phyloP scores from a whole-genome alignment of 1,140 invertebrate species.

The Samia ricini region DNA sequence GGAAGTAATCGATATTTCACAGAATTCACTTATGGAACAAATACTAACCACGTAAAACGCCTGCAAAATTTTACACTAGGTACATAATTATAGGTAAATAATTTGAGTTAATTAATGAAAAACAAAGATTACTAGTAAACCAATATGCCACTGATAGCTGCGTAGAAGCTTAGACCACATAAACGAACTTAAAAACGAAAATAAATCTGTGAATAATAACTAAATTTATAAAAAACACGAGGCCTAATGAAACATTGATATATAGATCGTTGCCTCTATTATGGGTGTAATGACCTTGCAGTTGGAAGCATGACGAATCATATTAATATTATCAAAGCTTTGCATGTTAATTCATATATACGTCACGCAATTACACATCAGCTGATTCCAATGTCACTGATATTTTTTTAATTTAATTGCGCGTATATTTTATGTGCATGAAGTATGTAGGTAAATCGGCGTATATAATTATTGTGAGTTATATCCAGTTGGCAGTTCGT shows the following conservation, averaged over 20 bases:
- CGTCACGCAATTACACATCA: slow-evolving; percentile 1
- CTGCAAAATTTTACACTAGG: too few species aligned
- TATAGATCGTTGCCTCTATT: neutral
- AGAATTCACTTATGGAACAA: too few species aligned
- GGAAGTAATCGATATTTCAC: too few species aligned
- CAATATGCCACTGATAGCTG: too few species aligned
- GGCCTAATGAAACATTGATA: neutral
- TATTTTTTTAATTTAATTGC: neutral
- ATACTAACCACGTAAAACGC: too few species aligned
- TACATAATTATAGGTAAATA: too few species aligned
- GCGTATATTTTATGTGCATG: neutral
- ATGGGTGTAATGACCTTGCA: slow-evolving; percentile 20
- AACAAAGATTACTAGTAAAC: too few species aligned
- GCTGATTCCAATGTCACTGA: neutral
- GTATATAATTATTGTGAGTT: neutral
- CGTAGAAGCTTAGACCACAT: too few species aligned
- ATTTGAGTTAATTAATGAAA: too few species aligned
- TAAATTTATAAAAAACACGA: too few species aligned
- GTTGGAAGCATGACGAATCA: slow-evolving; percentile 18
- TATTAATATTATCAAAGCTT: neutral
- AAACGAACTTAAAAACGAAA: too few species aligned
- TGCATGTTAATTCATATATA: neutral
- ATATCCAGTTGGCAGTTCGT: neutral
- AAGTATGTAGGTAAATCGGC: neutral
- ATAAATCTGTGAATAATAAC: too few species aligned